These are phyloP conservation scores for Myocastor coypus DNA, from an alignment of 2,113 vertebrate species.

Conservation along the genomic window DNA sequence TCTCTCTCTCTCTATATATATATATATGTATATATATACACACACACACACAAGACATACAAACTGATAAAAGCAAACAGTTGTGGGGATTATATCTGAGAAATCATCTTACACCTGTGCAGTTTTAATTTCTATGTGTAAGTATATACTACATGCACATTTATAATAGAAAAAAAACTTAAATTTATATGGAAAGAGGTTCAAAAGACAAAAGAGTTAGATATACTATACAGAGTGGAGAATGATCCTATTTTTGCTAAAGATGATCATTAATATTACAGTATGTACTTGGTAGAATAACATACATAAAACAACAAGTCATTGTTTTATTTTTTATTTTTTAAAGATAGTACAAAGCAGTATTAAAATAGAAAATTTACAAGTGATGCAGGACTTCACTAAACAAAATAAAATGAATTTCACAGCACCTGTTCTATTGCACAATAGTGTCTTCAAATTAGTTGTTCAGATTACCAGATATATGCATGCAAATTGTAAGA, in stretches of 20 bases:
- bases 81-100: neutral
- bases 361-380: no score
- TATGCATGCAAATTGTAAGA: no score
- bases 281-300: neutral
- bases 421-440: no score
- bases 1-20: no score
- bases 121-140: slow-evolving; percentile 1
- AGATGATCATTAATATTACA: neutral
- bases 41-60: neutral
- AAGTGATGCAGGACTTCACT: no score
- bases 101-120: slow-evolving; percentile 1
- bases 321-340: neutral
- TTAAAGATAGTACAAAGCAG: no score
- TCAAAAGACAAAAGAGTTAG: neutral
- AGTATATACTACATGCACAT: neutral
- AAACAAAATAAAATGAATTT: no score
- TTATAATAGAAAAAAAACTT: neutral
- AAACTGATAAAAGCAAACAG: neutral
- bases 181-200: neutral
- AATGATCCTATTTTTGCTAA: neutral
- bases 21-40: neutral
- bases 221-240: neutral
- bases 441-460: no score
- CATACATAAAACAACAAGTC: neutral
- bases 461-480: no score